These are phyloP conservation scores for Solea senegalensis DNA, from an alignment of 2,113 vertebrate species.

Conservation along the genomic window DNA sequence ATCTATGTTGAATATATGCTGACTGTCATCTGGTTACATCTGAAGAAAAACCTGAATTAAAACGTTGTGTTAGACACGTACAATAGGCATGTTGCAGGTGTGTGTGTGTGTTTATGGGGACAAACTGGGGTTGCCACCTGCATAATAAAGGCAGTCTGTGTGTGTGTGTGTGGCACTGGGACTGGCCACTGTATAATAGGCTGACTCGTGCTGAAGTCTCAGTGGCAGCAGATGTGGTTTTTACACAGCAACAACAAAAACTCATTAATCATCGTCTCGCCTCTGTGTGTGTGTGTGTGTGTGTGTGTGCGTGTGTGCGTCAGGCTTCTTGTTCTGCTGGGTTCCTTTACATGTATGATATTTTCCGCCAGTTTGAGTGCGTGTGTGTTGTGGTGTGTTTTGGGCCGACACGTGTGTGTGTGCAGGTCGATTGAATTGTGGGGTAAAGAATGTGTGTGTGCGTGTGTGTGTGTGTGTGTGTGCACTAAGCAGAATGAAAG, in stretches of 20 bases:
- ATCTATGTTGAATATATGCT: neutral
- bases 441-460: slow-evolving; percentile 4
- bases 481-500: neutral
- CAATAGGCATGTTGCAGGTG: neutral
- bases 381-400: neutral
- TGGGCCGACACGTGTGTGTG: neutral
- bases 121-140: slow-evolving; percentile 52
- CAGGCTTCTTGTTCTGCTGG: slow-evolving; percentile 12
- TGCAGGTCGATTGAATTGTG: neutral
- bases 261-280: slow-evolving; percentile 78
- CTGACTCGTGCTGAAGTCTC: slow-evolving; percentile 64
- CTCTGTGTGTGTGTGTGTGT: slow-evolving; percentile 22
- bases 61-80: neutral
- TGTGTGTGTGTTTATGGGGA: slow-evolving; percentile 16
- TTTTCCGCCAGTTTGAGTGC: slow-evolving; percentile 19
- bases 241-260: slow-evolving; percentile 69
- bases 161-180: slow-evolving; percentile 24
- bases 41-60: slow-evolving; percentile 13
- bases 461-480: slow-evolving; percentile 19
- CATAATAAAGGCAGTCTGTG: slow-evolving; percentile 43
- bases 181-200: slow-evolving; percentile 57
- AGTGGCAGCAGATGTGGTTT: slow-evolving; percentile 76
- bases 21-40: neutral
- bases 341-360: slow-evolving; percentile 42
- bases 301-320: slow-evolving; percentile 18